These are phyloP conservation scores for Minunthozetes semirufus DNA, from an alignment of 2,888 invertebrate genomes.

Conservation along the genomic window DNA sequence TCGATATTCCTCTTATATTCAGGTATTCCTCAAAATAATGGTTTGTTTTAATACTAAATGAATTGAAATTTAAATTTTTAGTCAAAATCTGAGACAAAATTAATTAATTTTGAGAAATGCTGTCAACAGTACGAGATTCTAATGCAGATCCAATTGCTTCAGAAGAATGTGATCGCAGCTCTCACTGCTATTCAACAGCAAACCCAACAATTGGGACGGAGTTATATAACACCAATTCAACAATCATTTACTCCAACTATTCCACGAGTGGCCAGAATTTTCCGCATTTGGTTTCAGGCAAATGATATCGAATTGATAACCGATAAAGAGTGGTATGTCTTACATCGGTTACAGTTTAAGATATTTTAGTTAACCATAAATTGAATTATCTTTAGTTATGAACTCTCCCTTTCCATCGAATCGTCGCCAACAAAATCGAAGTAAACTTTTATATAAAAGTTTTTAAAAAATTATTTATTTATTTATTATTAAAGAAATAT, in stretches of 20 bases:
- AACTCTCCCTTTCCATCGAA: slow-evolving; percentile 34
- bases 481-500: no score
- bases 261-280: slow-evolving; percentile 38
- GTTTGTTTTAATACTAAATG: neutral
- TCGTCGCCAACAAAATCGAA: slow-evolving; percentile 15
- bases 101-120: slow-evolving; percentile 97
- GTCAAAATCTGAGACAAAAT: slow-evolving; percentile 57
- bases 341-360: neutral
- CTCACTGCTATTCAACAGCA: slow-evolving; percentile 36
- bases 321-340: slow-evolving; percentile 38
- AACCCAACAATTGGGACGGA: slow-evolving; percentile 26
- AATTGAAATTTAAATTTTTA: neutral
- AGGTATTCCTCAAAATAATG: slow-evolving; percentile 32
- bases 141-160: slow-evolving; percentile 87
- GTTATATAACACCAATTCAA: slow-evolving; percentile 19
- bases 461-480: no score
- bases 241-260: slow-evolving; percentile 32
- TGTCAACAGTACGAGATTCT: slow-evolving; percentile 97
- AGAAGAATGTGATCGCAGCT: slow-evolving; percentile 52
- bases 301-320: slow-evolving; percentile 31
- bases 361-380: no score
- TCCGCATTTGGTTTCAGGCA: slow-evolving; percentile 37
- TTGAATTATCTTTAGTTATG: slow-evolving; percentile 22
- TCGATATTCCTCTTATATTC: slow-evolving; percentile 39
- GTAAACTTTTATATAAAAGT: neutral